Conservation (phyloP, 2,888 invertebrate genomes). For the Spilarctia lutea region DNA sequence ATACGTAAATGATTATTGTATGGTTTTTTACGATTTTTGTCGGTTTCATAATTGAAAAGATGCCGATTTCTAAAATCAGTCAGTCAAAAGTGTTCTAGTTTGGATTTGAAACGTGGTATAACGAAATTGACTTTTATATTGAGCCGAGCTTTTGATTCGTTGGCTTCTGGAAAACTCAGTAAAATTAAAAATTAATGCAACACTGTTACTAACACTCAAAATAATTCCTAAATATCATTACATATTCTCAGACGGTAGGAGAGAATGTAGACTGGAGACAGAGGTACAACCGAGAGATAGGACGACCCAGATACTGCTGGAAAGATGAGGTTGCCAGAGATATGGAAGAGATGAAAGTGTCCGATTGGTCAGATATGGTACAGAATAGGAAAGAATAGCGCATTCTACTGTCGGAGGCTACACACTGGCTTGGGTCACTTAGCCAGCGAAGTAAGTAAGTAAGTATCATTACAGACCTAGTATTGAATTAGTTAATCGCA, state of each 20-base stretch:
- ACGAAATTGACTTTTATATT: neutral
- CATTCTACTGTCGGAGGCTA: too few species aligned
- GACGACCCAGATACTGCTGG: too few species aligned
- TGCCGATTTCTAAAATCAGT: neutral
- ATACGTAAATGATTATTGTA: neutral
- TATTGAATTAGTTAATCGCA: neutral
- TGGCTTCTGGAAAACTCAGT: neutral
- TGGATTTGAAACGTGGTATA: neutral
- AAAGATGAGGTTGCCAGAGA: too few species aligned
- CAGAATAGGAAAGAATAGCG: too few species aligned
- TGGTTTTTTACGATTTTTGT: neutral
- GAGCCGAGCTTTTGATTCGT: neutral
- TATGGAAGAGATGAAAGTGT: too few species aligned
- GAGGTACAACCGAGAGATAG: too few species aligned
- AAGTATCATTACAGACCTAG: neutral
- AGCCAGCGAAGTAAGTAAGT: too few species aligned
- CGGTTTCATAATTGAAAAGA: neutral
- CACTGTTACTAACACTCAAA: neutral
- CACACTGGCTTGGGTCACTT: too few species aligned
- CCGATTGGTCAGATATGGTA: too few species aligned
- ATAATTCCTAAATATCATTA: neutral
- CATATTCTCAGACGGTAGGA: too few species aligned
- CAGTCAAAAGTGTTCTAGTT: neutral
- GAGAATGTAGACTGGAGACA: too few species aligned
- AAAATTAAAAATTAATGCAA: neutral